Evolutionary conservation across 2,797 vertebrate genomes (phyloP), one percentile per base, ranked within the genome.

Genomic region (Galaxias olidus): DNA sequence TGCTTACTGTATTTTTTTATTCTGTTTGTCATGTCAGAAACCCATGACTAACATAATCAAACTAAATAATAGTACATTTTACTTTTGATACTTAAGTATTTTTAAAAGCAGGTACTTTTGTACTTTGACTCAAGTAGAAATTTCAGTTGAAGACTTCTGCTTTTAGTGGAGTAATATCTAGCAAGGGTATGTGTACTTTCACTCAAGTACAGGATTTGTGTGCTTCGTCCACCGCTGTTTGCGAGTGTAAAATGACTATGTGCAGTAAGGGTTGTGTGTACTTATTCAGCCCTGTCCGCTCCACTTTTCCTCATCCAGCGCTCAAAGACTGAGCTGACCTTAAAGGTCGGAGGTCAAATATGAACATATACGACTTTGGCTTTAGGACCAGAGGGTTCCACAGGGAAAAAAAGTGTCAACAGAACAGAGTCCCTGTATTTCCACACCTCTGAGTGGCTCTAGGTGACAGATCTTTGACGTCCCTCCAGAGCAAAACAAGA

Each of bases 401-500:
- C 67, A 6, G 60, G 77, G 80, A 87, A 77, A 75, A 18, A 14
- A 59, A 71, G 79, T 84, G 84, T 79, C 84, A 79, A 73, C 76
- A 76, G 85, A 84, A 80, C 66, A 79, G 76, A 71, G 71, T 63
- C 72, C 77, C 74, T 56, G 71, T 79, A 75, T 78, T 55, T 65
- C 77, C 78, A 74, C 79, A 80, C 80, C 83, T 83, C 75, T 42
- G 51, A 73, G 63, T 82, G 77, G 74, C 84, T 80, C 63, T 45
- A 65, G 82, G 81, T 82, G 78, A 83, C 67, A 65, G 73, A 72
- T 59, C 71, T 77, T 48, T 79, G 80, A 84, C 84, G 84, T 83
- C 82, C 71, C 58, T 78, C 71, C 65, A 58, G 45, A 71, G 78
- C 71, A 80, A 85, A 87, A 85, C 79, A 78, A 71, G 83, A 84